Base-by-base conservation (phyloP, 2,113 vertebrate genomes). In the Cyprinodon variegatus region DNA sequence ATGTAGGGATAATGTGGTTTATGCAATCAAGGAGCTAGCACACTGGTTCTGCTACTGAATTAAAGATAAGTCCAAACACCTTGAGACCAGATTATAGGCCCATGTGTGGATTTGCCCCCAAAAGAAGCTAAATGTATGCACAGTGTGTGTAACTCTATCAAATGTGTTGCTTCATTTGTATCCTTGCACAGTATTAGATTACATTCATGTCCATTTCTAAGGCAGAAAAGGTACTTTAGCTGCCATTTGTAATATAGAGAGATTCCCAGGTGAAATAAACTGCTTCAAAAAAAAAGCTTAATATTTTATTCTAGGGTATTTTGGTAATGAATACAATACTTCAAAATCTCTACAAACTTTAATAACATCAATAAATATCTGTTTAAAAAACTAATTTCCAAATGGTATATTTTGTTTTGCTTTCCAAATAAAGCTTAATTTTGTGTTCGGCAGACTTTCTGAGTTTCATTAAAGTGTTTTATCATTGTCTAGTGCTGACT, bases 61-160 rank as follows among this genome's bases (percentile, higher is more conserved):
- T 89, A 86, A 86, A 91, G 86, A 92, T 89, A 89, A 91, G 38
- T 70, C 87, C 84, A 74, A 86, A 89, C 85, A 91, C 87, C 85
- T 90, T 89, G 85, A 91, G 85, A 84, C 66, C 84, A 88, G 89
- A 88, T 90, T 88, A 90, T 77, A 75, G 82, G 71, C 68, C 79
- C 86, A 75, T 88, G 76, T 89, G 89, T 80, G 85, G 71, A 79
- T 82, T 75, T 82, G 66, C 72, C 70, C 82, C 63, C 22, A 66
- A 79, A 29, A 68, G 80, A 45, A 83, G 79, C 69, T 67, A 48
- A 68, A 62, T 41, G 64, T 73, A 61, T 0, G 40, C 72, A 46
- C 50, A 59, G 61, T 62, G 29, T 53, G 36, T 61, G 68, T 45
- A 53, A 70, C 38, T 81, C 81, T 71, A 40, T 68, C 45, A 71